Conservation (phyloP, 2,113 vertebrate genomes). For the Percopsis transmontana region DNA sequence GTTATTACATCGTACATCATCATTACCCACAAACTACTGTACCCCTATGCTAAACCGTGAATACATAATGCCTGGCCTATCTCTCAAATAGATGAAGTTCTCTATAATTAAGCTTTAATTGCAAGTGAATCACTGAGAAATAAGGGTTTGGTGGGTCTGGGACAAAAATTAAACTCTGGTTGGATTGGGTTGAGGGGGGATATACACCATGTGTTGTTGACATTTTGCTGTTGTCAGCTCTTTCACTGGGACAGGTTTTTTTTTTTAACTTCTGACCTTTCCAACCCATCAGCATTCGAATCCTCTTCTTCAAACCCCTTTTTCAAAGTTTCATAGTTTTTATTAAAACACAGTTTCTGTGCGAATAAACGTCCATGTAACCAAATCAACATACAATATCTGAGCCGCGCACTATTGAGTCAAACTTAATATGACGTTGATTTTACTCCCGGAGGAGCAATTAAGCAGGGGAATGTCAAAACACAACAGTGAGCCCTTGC, state of each 20-base stretch:
- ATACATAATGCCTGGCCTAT: conserved; percentile 35
- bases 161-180: conserved; percentile 39
- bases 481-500: background rate
- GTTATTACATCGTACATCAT: conserved; percentile 64
- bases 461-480: background rate
- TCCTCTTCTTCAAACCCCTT: conserved; percentile 46
- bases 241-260: conserved; percentile 40
- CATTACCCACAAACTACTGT: conserved; percentile 59
- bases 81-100: conserved; percentile 51
- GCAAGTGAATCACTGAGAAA: conserved; percentile 49
- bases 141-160: conserved; percentile 20
- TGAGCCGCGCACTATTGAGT: background rate
- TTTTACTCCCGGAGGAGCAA: conserved; percentile 3
- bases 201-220: conserved; percentile 22
- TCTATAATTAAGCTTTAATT: conserved; percentile 62
- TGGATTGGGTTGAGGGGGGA: conserved; percentile 30
- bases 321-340: conserved; percentile 23
- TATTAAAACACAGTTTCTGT: background rate
- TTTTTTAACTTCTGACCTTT: conserved; percentile 58
- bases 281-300: conserved; percentile 45
- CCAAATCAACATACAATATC: conserved; percentile 1
- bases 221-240: conserved; percentile 46
- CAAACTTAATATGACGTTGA: background rate
- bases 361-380: conserved; percentile 3
- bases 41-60: conserved; percentile 44